These are phyloP conservation scores for Heliothis subflexa DNA, from an alignment of 1,140 invertebrate species.

Conservation along the genomic window DNA sequence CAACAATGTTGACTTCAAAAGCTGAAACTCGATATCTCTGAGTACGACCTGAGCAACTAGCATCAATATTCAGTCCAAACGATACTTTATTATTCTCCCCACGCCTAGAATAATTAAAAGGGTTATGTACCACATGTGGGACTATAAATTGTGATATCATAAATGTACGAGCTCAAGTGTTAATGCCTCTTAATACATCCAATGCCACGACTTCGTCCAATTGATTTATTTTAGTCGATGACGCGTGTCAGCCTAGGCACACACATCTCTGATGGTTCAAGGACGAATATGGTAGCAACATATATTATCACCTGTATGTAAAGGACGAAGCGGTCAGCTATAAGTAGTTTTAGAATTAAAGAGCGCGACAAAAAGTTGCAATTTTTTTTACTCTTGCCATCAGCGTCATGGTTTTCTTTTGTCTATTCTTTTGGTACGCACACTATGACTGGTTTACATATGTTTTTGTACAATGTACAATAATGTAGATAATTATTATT, in stretches of 20 bases:
- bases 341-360: not conserved
- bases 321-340: constrained; percentile 18
- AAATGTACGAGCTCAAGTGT: constrained; percentile 22
- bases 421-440: too few relatives aligned
- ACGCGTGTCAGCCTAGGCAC: constrained; percentile 45
- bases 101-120: constrained; percentile 18
- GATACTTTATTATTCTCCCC: not conserved
- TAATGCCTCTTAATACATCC: constrained; percentile 42
- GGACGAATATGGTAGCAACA: constrained; percentile 37
- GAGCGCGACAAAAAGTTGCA: not conserved
- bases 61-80: not conserved
- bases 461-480: too few relatives aligned
- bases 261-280: constrained; percentile 45
- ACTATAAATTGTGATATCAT: constrained; percentile 27
- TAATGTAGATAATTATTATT: too few relatives aligned
- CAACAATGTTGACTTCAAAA: too few relatives aligned
- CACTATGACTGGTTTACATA: too few relatives aligned
- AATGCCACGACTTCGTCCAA: constrained; percentile 44
- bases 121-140: not conserved
- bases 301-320: not conserved
- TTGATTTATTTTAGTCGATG: constrained; percentile 71
- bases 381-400: too few relatives aligned
- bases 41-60: too few relatives aligned
- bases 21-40: too few relatives aligned
- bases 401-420: too few relatives aligned